Evolutionary conservation across 2,797 vertebrate species (phyloP), one percentile per base, ranked within the genome.

Genomic region (Sebastes trivittatus): DNA sequence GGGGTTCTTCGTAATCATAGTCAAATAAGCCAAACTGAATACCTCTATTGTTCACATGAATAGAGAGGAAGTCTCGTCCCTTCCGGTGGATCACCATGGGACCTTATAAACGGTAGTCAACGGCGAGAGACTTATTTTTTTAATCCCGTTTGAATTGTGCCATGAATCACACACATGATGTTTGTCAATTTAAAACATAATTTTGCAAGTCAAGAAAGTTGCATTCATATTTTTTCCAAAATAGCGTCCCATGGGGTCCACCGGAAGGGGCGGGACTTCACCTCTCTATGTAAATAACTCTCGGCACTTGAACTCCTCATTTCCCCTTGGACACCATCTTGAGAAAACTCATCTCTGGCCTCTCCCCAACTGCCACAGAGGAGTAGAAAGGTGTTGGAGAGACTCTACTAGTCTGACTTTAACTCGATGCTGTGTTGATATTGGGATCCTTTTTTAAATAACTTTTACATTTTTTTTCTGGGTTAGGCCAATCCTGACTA

Each of bases 371-470:
- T 55, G 22, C 46, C 25, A 36, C 23, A 55, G 68, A 72, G 70
- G 8, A 81, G 25, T 49, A 14, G 59, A 70, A 46, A 79, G 59
- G 14, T 11, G 32, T 7, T 52, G 22, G 62, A 63, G 38, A 77
- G 60, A 63, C 30, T 42, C 54, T 34, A 20, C 66, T 75, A 78
- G 54, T 63, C 46, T 46, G 63, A 34, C 67, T 81, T n/a, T 8
- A n/a, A 66, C 67, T 70, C 22, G 6, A 13, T 73, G 76, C 67
- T 25, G 34, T 80, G 82, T 78, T 80, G 71, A 85, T 70, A 38
- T 76, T 69, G 10, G 60, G 56, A 68, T 54, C 32, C 13, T 7
- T 20, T 62, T 78, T 23, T 56, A 23, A 84, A 86, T 75, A 78
- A 73, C 34, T 68, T 34, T 49, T 49, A 49, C 1, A 49, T 20